Conservation (phyloP, 2,888 invertebrate genomes). For the Cryptus viduatorius region DNA sequence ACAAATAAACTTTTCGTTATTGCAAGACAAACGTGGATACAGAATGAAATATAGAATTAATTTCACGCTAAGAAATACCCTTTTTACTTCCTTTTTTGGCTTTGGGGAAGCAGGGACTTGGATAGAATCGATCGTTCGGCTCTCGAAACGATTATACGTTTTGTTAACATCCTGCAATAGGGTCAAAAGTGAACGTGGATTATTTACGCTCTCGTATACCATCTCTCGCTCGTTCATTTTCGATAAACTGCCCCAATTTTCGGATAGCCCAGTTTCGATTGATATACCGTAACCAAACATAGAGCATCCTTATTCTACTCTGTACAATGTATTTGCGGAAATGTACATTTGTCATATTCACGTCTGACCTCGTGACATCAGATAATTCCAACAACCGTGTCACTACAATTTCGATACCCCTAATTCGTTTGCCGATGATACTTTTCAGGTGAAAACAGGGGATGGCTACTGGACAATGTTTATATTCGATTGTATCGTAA, state of each 20-base stretch:
- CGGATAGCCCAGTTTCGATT: slow-evolving; percentile 30
- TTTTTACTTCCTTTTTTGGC: neutral
- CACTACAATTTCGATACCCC: neutral
- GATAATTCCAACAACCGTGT: neutral
- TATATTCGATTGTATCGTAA: too few species aligned
- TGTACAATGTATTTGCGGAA: slow-evolving; percentile 11
- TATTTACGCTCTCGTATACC: slow-evolving; percentile 4
- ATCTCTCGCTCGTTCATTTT: slow-evolving; percentile 2
- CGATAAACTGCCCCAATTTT: slow-evolving; percentile 50
- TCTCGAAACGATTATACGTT: neutral
- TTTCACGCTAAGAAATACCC: neutral
- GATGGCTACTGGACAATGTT: too few species aligned
- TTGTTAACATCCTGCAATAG: slow-evolving; percentile 12
- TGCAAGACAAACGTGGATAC: neutral
- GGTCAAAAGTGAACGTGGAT: slow-evolving; percentile 11
- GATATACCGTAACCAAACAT: slow-evolving; percentile 3
- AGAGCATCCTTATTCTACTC: slow-evolving; percentile 1
- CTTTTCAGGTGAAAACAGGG: too few species aligned
- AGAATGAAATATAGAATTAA: neutral
- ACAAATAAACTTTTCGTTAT: slow-evolving; percentile 34
- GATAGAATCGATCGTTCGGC: slow-evolving; percentile 7
- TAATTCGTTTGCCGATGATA: neutral
- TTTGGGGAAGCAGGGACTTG: neutral
- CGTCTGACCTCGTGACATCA: slow-evolving; percentile 20
- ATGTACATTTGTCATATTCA: neutral